Evolutionary conservation across 2,113 vertebrate genomes (phyloP).

Genomic region (Grammomys surdaster): DNA sequence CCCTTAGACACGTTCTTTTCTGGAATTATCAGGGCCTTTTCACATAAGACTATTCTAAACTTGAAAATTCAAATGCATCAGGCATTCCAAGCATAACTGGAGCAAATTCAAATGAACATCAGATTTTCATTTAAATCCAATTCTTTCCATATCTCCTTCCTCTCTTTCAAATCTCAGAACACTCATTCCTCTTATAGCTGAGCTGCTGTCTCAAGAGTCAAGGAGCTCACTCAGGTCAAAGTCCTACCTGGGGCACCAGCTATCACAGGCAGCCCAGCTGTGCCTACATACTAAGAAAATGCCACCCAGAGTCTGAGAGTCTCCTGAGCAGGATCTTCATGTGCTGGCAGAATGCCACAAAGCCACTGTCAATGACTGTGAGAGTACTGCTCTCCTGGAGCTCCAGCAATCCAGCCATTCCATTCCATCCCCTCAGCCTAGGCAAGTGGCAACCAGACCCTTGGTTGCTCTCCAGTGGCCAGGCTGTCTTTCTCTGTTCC

Average conservation of each 20-base stretch:
- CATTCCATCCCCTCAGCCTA: neutral
- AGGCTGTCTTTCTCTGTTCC: neutral
- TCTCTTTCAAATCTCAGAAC: conserved; percentile 78
- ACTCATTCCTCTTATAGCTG: conserved; percentile 69
- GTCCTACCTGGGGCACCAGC: conserved; percentile 72
- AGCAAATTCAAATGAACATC: conserved; percentile 84
- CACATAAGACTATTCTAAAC: conserved; percentile 81
- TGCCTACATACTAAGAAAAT: neutral
- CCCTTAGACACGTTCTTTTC: conserved; percentile 79
- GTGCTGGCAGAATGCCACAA: neutral
- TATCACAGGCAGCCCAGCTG: neutral
- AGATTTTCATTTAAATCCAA: conserved; percentile 83
- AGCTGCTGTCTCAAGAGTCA: conserved; percentile 75
- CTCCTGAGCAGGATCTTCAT: neutral
- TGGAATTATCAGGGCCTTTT: conserved; percentile 81
- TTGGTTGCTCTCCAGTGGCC: neutral
- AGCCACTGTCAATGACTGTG: neutral
- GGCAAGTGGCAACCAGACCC: neutral
- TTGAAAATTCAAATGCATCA: conserved; percentile 82
- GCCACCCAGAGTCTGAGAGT: neutral
- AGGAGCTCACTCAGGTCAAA: conserved; percentile 63
- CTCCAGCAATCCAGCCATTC: neutral
- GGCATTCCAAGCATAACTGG: conserved; percentile 80
- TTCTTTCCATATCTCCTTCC: conserved; percentile 74
- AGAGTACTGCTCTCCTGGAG: neutral